These are phyloP conservation scores for Saccopteryx bilineata DNA, from an alignment of 2,113 vertebrate genomes.

Conservation along the genomic window DNA sequence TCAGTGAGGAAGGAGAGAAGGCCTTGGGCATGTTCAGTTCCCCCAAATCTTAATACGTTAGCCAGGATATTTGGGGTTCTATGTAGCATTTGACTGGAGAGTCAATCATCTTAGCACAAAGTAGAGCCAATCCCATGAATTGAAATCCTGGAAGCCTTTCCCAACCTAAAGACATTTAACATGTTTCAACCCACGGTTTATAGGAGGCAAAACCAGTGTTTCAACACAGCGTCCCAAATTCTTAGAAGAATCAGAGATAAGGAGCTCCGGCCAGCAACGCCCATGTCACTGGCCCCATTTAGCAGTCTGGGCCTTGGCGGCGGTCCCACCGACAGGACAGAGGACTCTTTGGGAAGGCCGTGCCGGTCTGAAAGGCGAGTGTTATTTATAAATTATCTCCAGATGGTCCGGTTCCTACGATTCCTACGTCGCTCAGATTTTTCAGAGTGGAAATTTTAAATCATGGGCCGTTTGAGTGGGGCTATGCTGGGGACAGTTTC, in stretches of 20 bases:
- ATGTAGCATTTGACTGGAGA: neutral
- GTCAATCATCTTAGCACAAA: conserved; percentile 37
- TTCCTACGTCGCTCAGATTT: conserved; percentile 37
- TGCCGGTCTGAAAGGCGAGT: conserved; percentile 11
- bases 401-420: conserved; percentile 51
- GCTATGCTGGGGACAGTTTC: conserved; percentile 21
- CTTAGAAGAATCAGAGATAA: conserved; percentile 70
- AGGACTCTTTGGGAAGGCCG: conserved; percentile 61
- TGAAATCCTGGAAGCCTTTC: conserved; percentile 45
- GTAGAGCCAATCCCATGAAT: neutral
- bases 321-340: conserved; percentile 16
- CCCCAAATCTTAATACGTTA: neutral
- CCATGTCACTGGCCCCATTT: conserved; percentile 56
- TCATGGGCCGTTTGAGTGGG: conserved; percentile 38
- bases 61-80: neutral
- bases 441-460: conserved; percentile 64
- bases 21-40: neutral
- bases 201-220: conserved; percentile 39
- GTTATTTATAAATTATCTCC: conserved; percentile 71
- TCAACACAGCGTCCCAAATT: conserved; percentile 40
- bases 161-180: neutral
- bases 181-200: conserved; percentile 24
- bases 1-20: neutral
- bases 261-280: neutral
- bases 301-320: conserved; percentile 47